A percentile compares a stretch with the other conserved stretches of the same genome.
These are phyloP conservation scores for Melieria omissa DNA, from an alignment of 2,888 invertebrate species.

Conservation along the genomic window DNA sequence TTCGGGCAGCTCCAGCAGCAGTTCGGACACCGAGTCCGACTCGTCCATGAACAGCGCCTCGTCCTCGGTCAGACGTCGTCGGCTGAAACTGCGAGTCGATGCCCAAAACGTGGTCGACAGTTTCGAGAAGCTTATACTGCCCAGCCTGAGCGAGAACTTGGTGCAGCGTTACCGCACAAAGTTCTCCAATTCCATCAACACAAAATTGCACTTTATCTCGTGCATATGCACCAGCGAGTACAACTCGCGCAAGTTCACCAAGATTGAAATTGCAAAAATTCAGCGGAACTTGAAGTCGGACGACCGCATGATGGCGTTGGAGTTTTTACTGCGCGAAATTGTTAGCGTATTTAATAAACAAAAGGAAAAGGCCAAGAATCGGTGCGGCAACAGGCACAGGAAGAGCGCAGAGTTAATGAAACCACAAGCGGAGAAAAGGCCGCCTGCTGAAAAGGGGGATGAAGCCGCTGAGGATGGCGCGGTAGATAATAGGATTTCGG, in stretches of 20 bases:
- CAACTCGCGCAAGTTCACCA: conserved; percentile 53
- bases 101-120: conserved; percentile 58
- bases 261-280: conserved; percentile 55
- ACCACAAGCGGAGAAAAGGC: conserved; percentile 27
- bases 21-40: conserved; percentile 42
- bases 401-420: conserved; percentile 29
- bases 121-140: conserved; percentile 60
- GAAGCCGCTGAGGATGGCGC: conserved; percentile 17
- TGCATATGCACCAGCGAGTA: conserved; percentile 56
- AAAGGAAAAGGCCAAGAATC: conserved; percentile 42
- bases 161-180: conserved; percentile 53
- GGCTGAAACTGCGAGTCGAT: conserved; percentile 51
- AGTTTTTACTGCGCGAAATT: conserved; percentile 60
- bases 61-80: conserved; percentile 47
- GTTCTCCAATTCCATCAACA: conserved; percentile 49
- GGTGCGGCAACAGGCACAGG: conserved; percentile 11
- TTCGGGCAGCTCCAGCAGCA: conserved; percentile 44
- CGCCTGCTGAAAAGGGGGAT: background rate
- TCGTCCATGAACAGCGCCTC: conserved; percentile 46
- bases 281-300: conserved; percentile 57
- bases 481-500: conserved; percentile 19
- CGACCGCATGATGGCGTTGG: conserved; percentile 57
- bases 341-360: conserved; percentile 57
- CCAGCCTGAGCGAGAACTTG: conserved; percentile 52
- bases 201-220: conserved; percentile 58